These are phyloP conservation scores for Macrosiphum euphorbiae DNA, from an alignment of 2,888 invertebrate species.

Conservation along the genomic window DNA sequence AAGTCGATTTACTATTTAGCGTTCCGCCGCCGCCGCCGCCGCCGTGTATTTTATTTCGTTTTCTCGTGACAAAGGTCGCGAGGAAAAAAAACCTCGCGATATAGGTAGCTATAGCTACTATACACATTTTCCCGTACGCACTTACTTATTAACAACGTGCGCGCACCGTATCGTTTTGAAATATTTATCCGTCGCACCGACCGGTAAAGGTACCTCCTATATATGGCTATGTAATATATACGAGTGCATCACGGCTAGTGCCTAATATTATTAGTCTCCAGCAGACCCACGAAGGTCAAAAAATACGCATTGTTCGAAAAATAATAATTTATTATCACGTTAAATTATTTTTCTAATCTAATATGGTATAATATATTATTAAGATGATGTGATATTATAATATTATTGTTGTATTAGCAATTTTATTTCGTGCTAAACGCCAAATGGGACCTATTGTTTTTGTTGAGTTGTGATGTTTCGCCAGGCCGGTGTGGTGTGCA, in stretches of 20 bases:
- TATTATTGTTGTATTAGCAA: not conserved
- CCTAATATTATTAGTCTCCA: not conserved
- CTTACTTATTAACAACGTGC: slow-evolving; percentile 35
- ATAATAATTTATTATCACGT: not conserved
- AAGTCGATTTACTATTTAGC: slow-evolving; percentile 31
- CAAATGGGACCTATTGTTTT: not conserved
- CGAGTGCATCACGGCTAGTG: not conserved
- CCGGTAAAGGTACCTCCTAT: not conserved
- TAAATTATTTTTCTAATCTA: not conserved
- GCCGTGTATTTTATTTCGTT: slow-evolving; percentile 29
- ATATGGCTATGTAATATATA: not conserved
- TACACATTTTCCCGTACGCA: not conserved
- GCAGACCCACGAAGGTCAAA: not conserved
- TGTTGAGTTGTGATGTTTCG: not conserved
- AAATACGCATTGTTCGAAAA: not conserved
- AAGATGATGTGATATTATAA: not conserved
- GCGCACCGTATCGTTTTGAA: slow-evolving; percentile 36
- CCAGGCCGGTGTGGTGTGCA: not conserved
- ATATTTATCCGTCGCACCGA: slow-evolving; percentile 16
- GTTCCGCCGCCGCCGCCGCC: not conserved
- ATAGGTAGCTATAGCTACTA: not conserved
- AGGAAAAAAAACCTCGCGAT: not conserved
- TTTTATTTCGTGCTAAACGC: not conserved
- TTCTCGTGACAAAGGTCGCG: slow-evolving; percentile 43
- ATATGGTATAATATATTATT: not conserved